Percentiles rank a stretch among this genome's conserved stretches.
Evolutionary conservation across 1,140 invertebrate species (phyloP).

Genomic region (Trachelipus rathkii): DNA sequence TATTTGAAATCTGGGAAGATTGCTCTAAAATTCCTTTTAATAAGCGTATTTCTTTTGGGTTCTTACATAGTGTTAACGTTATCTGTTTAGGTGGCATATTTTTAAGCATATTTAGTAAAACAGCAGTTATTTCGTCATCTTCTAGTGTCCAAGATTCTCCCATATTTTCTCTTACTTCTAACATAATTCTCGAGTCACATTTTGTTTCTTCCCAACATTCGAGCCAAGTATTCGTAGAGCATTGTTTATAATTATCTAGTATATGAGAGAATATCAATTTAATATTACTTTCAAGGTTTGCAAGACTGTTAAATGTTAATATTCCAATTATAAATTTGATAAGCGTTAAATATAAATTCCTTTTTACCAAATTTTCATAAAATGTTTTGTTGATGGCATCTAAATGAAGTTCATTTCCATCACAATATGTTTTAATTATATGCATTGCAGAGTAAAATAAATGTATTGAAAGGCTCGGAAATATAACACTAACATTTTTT

Average conservation of each 20-base stretch:
- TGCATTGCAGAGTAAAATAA: not conserved
- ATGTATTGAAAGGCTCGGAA: not conserved
- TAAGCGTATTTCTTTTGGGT: not conserved
- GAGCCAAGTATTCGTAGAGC: not conserved
- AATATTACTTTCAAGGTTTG: not conserved
- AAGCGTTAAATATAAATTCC: not conserved
- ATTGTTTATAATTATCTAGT: not conserved
- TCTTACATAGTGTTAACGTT: not conserved
- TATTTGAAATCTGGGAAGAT: not conserved
- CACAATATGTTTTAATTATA: not conserved
- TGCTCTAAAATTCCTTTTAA: not conserved
- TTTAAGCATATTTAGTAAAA: not conserved
- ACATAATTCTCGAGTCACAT: not conserved
- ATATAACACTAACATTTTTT: not conserved
- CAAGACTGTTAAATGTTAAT: not conserved
- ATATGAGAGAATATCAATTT: not conserved
- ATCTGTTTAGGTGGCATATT: not conserved
- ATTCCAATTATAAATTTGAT: constrained; percentile 1
- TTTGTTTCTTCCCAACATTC: not conserved
- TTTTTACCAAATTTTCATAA: not conserved
- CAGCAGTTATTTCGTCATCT: not conserved
- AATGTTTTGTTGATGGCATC: not conserved
- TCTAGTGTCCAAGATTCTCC: not conserved
- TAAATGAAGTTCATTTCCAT: not conserved
- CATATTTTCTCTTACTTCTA: not conserved